Conservation (phyloP, 1,140 invertebrate genomes). For the Coptotermes formosanus region DNA sequence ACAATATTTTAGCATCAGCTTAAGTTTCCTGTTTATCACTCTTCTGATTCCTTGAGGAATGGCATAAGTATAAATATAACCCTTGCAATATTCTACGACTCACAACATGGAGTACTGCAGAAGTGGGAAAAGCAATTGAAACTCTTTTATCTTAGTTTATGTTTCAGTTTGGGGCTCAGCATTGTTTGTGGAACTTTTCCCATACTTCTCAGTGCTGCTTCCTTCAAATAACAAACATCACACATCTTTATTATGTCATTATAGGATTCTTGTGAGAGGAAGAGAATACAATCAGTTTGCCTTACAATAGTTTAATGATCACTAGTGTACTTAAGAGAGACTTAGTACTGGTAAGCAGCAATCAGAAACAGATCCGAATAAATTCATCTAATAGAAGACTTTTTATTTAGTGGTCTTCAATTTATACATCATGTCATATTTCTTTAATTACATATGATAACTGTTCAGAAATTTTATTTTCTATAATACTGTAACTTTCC, state of each 20-base stretch:
- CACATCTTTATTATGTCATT: conserved; percentile 7
- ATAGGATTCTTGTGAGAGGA: conserved; percentile 4
- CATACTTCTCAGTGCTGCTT: conserved; percentile 4
- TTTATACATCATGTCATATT: background rate
- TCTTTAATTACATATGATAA: background rate
- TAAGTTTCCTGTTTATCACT: too few species aligned
- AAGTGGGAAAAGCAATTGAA: conserved; percentile 12
- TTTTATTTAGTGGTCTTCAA: background rate
- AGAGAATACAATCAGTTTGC: background rate
- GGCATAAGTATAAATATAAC: background rate
- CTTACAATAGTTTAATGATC: background rate
- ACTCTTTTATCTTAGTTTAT: background rate
- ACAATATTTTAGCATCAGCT: too few species aligned
- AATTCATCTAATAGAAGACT: background rate
- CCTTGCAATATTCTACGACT: background rate
- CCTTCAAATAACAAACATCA: background rate
- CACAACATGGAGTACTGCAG: background rate
- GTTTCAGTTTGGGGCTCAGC: background rate
- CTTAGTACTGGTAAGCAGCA: background rate
- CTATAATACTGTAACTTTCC: background rate
- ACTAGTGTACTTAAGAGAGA: background rate
- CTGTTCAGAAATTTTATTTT: background rate
- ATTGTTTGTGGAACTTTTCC: background rate
- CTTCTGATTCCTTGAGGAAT: background rate
- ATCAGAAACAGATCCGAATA: background rate